Base-by-base conservation (phyloP, 2,797 vertebrate genomes). In the Arctocebus calabarensis region DNA sequence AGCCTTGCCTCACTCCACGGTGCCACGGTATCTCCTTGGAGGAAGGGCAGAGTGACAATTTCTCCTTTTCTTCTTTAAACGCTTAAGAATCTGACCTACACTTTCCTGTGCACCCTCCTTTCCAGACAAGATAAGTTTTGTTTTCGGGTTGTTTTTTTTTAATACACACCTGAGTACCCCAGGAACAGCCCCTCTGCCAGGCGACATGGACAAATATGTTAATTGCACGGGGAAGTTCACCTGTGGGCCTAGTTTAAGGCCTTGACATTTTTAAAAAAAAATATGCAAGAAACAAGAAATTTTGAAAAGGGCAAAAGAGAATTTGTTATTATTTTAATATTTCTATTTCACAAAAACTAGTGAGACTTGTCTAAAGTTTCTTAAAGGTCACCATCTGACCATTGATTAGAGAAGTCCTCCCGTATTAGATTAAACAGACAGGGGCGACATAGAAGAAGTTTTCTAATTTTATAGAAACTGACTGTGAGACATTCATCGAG, bases 231-330 rank as follows among this genome's bases (percentile, higher is more conserved):
- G 7, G 10, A 13, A 1, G 20, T 2, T 37, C 13, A 1, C 75
- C 14, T 0, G 34, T 32, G 29, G 0, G 25, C 59, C 4, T 0
- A 3, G 19, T 16, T 0, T n/a, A 4, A 62, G 87, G 52, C 52
- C 37, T 73, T 8, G 34, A 37, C 2, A 0, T 12, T 29, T 79
- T 81, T 73, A 45, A n/a, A 61, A 81, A 61, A 4, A 61, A 4
- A 43, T 57, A 22, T 87, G 81, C 94, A 82, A 23, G 81, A 87
- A 75, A 68, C 85, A 43, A 71, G 75, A 45, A 45, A 7, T 90
- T 91, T 77, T 84, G 77, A 73, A 97, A 96, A 96, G 96, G 92
- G 84, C 94, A 92, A 14, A 45, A 23, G 74, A 48, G 66, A 84
- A 84, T 95, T 81, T 88, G 57, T 16, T 11, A 9, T 62, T 62